Evolutionary conservation across 2,888 invertebrate species (phyloP).

Genomic region (Eristalis arbustorum): DNA sequence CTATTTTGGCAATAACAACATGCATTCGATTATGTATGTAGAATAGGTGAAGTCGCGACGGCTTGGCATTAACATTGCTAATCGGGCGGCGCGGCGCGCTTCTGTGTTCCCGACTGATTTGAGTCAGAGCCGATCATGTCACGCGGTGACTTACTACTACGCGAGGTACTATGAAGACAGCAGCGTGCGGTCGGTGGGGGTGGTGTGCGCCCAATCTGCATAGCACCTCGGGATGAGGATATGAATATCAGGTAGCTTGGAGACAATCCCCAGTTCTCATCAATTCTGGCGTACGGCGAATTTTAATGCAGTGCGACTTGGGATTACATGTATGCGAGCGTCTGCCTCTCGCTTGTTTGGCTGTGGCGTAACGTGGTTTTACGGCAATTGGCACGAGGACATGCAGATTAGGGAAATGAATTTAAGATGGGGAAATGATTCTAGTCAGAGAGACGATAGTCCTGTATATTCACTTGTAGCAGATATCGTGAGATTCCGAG

Average conservation of each 20-base stretch:
- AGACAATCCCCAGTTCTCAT: neutral
- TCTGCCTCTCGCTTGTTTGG: neutral
- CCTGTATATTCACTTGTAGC: no score
- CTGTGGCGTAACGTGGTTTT: neutral
- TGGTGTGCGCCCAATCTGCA: neutral
- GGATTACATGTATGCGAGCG: conserved; percentile 8
- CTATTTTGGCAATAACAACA: conserved; percentile 41
- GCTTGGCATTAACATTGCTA: conserved; percentile 41
- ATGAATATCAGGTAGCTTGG: conserved; percentile 16
- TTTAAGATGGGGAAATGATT: no score
- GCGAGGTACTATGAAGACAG: neutral
- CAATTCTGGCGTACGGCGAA: neutral
- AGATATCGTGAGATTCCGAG: no score
- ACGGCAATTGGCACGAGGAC: no score
- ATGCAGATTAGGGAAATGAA: no score
- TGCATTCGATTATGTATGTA: conserved; percentile 56
- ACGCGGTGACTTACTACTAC: neutral
- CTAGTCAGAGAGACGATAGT: no score
- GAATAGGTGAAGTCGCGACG: conserved; percentile 50
- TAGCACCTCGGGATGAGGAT: neutral
- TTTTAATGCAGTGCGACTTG: neutral
- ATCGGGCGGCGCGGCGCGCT: conserved; percentile 1
- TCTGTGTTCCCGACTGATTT: conserved; percentile 20
- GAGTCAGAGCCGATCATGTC: neutral
- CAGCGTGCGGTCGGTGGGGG: neutral